A percentile compares a stretch with the other conserved stretches of the same genome.
Evolutionary conservation across 2,113 vertebrate genomes (phyloP).

Genomic region (Erythrocercus mccallii): DNA sequence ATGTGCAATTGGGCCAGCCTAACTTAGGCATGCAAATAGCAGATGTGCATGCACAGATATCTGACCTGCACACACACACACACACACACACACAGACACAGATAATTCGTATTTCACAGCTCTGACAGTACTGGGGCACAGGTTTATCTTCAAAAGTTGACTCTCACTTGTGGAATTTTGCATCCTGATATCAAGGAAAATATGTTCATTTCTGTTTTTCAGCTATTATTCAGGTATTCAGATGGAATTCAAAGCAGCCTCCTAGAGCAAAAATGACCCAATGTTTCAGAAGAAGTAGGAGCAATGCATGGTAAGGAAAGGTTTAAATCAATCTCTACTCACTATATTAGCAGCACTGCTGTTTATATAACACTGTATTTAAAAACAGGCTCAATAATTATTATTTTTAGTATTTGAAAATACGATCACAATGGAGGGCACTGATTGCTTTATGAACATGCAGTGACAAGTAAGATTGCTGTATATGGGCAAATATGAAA

Average conservation of each 20-base stretch:
- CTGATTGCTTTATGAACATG: neutral
- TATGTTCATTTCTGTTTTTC: neutral
- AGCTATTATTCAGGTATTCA: neutral
- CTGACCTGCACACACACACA: neutral
- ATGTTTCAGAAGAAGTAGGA: neutral
- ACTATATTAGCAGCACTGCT: neutral
- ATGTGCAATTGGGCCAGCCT: neutral
- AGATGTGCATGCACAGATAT: neutral
- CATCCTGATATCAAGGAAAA: neutral
- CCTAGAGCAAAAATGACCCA: neutral
- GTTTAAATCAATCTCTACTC: neutral
- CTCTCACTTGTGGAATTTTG: conserved; percentile 2
- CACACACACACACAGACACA: neutral
- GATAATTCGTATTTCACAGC: neutral
- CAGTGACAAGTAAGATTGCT: conserved; percentile 3
- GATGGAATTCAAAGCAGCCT: neutral
- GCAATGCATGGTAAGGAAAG: neutral
- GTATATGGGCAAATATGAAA: neutral
- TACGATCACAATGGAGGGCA: neutral
- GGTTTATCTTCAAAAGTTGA: neutral
- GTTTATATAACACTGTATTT: neutral
- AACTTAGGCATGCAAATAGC: neutral
- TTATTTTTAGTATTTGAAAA: conserved; percentile 38
- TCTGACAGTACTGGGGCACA: neutral
- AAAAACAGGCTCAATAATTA: neutral